These are phyloP conservation scores for Amazona vittata DNA, from an alignment of 2,113 vertebrate genomes.

Conservation along the genomic window DNA sequence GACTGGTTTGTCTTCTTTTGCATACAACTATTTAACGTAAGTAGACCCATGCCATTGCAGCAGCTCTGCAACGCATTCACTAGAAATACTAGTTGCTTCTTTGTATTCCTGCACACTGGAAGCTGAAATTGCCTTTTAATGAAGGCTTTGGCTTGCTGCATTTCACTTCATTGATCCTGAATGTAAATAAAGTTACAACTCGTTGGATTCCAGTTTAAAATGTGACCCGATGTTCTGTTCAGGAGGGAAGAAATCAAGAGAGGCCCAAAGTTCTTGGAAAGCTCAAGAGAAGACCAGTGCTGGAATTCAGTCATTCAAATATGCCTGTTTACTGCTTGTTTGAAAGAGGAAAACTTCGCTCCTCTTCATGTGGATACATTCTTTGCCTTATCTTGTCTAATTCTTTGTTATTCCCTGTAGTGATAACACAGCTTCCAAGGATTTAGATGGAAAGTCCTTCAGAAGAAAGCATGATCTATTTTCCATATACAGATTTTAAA, in stretches of 20 bases:
- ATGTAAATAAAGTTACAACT: constrained; percentile 46
- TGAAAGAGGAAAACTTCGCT: not conserved
- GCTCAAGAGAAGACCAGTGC: not conserved
- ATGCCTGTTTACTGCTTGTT: not conserved
- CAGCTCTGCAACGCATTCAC: not conserved
- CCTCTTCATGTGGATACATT: not conserved
- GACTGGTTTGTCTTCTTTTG: not conserved
- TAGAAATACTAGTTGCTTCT: not conserved
- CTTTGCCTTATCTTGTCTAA: not conserved
- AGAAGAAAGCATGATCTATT: not conserved
- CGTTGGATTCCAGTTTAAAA: not conserved
- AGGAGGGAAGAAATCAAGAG: not conserved
- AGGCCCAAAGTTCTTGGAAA: not conserved
- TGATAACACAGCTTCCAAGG: not conserved
- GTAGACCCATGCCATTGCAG: not conserved
- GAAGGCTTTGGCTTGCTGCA: not conserved
- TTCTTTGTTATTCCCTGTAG: not conserved
- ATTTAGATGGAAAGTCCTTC: not conserved
- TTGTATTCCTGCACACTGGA: not conserved
- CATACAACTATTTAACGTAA: not conserved
- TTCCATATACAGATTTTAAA: not conserved
- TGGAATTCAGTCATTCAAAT: not conserved
- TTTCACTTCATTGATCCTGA: constrained; percentile 1
- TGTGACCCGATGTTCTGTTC: not conserved
- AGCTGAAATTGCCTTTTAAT: constrained; percentile 4